Percentiles rank a stretch among this genome's conserved stretches.
Conservation (phyloP, 2,797 vertebrate species). For the Schizothorax lantsangensis region DNA sequence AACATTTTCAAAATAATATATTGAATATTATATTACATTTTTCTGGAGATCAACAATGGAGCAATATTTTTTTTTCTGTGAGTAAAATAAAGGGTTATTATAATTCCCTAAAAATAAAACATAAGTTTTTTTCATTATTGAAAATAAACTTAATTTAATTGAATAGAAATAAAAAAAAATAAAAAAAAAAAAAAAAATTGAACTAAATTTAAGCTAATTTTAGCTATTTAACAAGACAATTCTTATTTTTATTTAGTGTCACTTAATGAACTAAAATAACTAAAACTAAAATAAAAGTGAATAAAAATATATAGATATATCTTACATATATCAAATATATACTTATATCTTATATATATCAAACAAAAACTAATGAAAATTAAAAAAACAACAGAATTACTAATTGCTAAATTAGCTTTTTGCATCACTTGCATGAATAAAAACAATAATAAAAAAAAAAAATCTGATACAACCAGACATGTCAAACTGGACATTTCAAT, state of each 20-base stretch:
- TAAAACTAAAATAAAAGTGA: background rate
- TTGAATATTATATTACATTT: background rate
- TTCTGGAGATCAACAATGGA: background rate
- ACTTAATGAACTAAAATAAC: background rate
- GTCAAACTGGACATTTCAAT: background rate
- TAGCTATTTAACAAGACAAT: background rate
- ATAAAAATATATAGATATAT: background rate
- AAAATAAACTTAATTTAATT: background rate
- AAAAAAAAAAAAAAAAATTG: background rate
- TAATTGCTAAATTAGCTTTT: background rate
- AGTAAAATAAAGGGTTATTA: background rate
- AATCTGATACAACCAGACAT: background rate
- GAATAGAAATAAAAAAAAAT: background rate
- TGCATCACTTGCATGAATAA: background rate
- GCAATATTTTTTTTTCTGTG: background rate
- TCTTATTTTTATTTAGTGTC: background rate
- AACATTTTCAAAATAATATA: background rate
- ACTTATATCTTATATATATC: too few relatives aligned
- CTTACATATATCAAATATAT: background rate
- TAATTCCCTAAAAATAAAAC: background rate
- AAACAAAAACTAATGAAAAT: background rate
- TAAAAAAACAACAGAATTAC: background rate
- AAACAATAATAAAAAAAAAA: background rate
- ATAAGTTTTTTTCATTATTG: background rate
- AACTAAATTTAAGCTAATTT: background rate